Evolutionary conservation across 2,797 vertebrate species (phyloP), one percentile per base, ranked within the genome.

Genomic region (Tolypeutes matacus): DNA sequence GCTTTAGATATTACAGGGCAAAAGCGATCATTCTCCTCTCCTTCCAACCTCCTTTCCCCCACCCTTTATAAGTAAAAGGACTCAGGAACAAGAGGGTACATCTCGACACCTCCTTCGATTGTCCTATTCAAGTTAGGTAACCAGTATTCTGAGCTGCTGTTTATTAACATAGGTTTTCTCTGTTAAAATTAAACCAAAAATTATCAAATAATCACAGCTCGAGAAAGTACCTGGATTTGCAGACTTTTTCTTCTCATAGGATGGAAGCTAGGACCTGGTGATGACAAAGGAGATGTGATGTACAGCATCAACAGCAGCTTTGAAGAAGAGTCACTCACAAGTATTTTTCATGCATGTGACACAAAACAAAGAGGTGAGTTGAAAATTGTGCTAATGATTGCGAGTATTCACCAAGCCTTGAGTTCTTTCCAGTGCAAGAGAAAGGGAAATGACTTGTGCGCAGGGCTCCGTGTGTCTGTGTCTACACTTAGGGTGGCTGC

Each of bases 271-370:
- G 49, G 96, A 18, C 58, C 84, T 0, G 98, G 97, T 27, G 11
- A 93, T 29, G 25, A 62, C 82, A 97, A 89, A 96, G 98, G 96
- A 29, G 98, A 98, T 17, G 97, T 65, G 0, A 91, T 94, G 67
- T 83, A 97, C 0, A 98, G 99, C 2, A 96, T 98, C 87, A 98
- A 98, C 82, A 96, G 99, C 42, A 99, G 99, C 96, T 98, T 98
- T 53, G 99, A 99, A 70, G 99, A 99, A 94, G 99, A 99, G 86
- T 96, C 99, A 20, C 98, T 99, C 23, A 98, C 99, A 46, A 98
- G 99, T 1, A 98, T 99, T 96, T 99, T 99, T 97, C 98, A 98
- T 60, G 99, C 98, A 0, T 99, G 99, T 51, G 99, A 99, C 96
- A 96, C 97, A 6, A 98, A 99, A 51, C 98, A 96, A 67, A 98